Percentiles rank a stretch among this genome's conserved stretches.
phyloP scores from a whole-genome alignment of 2,113 vertebrate species.

The Oxyura jamaicensis region DNA sequence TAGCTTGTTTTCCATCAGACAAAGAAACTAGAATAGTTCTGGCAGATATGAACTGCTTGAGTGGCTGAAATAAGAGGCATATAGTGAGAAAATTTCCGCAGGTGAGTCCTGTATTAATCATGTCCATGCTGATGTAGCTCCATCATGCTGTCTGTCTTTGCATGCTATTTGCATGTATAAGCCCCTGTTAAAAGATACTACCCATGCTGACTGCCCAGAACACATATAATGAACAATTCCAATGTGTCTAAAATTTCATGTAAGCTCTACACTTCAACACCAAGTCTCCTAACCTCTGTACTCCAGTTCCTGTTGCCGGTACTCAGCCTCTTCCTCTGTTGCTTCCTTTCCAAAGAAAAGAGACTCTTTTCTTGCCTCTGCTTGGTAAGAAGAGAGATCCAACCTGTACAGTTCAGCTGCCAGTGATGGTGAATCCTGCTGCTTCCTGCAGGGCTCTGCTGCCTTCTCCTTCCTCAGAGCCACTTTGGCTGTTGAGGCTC shows the following conservation, averaged over 20 bases:
- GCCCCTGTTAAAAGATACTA: not conserved
- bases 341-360: not conserved
- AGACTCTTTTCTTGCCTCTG: not conserved
- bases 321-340: not conserved
- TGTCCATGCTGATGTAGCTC: not conserved
- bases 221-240: not conserved
- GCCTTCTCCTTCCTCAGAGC: rapidly evolving
- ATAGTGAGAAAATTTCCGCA: not conserved
- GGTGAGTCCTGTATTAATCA: not conserved
- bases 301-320: not conserved
- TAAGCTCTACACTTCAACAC: not conserved
- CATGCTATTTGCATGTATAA: not conserved
- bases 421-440: not conserved
- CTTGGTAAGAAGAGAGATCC: not conserved
- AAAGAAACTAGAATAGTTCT: not conserved
- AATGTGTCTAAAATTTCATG: not conserved
- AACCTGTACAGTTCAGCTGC: not conserved
- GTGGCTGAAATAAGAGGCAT: not conserved
- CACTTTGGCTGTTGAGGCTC: no score
- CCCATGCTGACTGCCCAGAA: not conserved
- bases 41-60: not conserved
- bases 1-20: not conserved
- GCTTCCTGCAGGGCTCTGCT: not conserved
- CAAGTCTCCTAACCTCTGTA: no score
- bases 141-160: not conserved